Conservation (phyloP, 2,113 vertebrate genomes). For the Diadophis punctatus region DNA sequence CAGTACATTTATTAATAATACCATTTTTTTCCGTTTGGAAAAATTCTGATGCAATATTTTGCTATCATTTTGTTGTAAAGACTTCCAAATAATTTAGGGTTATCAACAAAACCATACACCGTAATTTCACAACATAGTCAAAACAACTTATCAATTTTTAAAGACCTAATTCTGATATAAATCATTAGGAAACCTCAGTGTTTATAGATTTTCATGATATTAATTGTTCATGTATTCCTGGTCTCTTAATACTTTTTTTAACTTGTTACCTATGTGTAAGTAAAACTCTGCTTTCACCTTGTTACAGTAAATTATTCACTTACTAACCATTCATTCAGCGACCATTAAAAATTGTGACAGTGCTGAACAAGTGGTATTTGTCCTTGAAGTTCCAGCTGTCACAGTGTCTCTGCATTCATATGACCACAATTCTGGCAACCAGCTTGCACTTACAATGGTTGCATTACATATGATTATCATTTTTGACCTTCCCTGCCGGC, state of each 20-base stretch:
- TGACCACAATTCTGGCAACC: neutral
- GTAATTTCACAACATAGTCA: neutral
- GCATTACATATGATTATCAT: neutral
- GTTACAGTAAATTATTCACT: neutral
- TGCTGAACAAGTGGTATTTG: neutral
- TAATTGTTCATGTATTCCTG: neutral
- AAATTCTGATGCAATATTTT: neutral
- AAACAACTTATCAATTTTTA: neutral
- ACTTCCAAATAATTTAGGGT: neutral
- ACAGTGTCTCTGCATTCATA: neutral
- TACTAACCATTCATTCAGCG: neutral
- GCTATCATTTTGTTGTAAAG: neutral
- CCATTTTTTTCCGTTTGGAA: neutral
- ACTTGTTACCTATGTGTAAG: neutral
- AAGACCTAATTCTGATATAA: neutral
- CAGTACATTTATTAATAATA: neutral
- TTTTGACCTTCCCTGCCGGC: neutral
- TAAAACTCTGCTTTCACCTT: neutral
- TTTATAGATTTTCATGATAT: neutral
- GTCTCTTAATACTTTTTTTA: neutral
- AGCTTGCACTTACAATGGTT: neutral
- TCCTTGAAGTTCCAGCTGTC: neutral
- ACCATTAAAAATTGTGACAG: neutral
- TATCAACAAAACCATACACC: neutral
- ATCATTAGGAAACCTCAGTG: neutral